These are phyloP conservation scores for Subanguina moxae DNA, from an alignment of 1,140 invertebrate genomes.

Conservation along the genomic window DNA sequence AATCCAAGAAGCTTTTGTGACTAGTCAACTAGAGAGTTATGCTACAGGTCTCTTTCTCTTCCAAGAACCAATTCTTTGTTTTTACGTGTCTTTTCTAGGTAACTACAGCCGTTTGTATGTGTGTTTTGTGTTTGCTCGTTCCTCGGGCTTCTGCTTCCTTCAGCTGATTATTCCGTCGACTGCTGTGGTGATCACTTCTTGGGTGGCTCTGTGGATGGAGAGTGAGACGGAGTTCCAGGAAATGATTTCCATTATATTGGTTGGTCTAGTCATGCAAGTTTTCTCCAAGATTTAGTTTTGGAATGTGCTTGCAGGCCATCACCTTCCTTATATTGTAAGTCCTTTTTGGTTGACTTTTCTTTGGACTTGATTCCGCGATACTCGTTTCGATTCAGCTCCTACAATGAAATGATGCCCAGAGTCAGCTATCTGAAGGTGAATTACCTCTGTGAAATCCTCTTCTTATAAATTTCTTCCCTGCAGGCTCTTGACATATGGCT, in stretches of 20 bases:
- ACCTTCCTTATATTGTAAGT: conserved; percentile 9
- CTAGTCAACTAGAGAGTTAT: conserved; percentile 52
- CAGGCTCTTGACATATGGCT: conserved; percentile 97
- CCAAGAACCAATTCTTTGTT: conserved; percentile 32
- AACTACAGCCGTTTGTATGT: conserved; percentile 20
- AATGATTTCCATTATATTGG: conserved; percentile 1
- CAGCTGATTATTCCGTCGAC: conserved; percentile 59
- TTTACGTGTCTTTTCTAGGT: conserved; percentile 30
- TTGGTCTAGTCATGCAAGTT: too few relatives aligned
- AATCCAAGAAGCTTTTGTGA: conserved; percentile 59
- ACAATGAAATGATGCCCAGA: conserved; percentile 73
- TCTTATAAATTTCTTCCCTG: conserved; percentile 85
- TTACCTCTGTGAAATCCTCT: too few relatives aligned
- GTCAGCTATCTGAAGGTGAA: conserved; percentile 43
- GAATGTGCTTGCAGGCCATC: conserved; percentile 65
- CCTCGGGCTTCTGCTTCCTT: conserved; percentile 58
- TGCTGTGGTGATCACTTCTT: conserved; percentile 57
- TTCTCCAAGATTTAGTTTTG: background rate
- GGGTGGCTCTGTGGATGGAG: conserved; percentile 59
- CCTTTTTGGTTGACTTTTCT: background rate
- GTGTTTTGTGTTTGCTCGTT: conserved; percentile 55
- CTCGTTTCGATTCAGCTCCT: conserved; percentile 84
- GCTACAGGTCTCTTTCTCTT: conserved; percentile 54
- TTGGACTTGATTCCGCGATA: conserved; percentile 77
- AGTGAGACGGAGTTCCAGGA: conserved; percentile 55